Base-by-base conservation (phyloP, 2,113 vertebrate species). In the Microtus ochrogaster region DNA sequence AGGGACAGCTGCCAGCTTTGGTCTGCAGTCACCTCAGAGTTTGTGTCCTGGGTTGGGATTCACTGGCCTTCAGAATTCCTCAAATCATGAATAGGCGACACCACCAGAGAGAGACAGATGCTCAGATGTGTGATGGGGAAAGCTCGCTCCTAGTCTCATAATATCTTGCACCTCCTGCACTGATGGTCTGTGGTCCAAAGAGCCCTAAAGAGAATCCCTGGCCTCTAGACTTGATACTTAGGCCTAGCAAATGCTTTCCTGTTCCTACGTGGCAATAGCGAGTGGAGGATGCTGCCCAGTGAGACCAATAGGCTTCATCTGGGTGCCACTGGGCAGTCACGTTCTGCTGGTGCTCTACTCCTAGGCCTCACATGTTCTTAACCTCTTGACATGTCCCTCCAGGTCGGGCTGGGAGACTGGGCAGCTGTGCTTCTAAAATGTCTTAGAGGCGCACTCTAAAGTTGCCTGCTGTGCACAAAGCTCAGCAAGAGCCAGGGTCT, bases 261-360 rank as follows among this genome's bases (percentile, higher is more conserved):
- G 0, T 19, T 19, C 26, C 33, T 22, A 2, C 24, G 49, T 28
- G 41, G 26, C 76, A 70, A 72, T 2, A 30, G 7, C 5, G 2
- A 52, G 33, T 55, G 10, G 21, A 12, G 66, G 61, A 33, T 33
- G 76, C 21, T 52, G 30, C 65, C 61, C 30, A 11, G 0, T 4
- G n/a, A 21, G 49, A 21, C 52, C 44, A 49, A 30, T 2, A 26
- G 39, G 52, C 91, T 68, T 68, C 47, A 61, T 19, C 26, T 55
- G 61, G 19, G 47, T 16, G 39, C 17, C 24, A 11, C 68, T 16
- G 52, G 22, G 17, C 66, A 26, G 7, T 8, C 14, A 16, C 14
- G 0, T 14, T 21, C n/a, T 44, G 14, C 0, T 26, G 3, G 24
- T 36, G 2, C 78, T 49, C 5, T 3, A 22, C 33, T 44, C 70